Conservation (phyloP, 1,140 invertebrate genomes). For the Oscheius sp. region DNA sequence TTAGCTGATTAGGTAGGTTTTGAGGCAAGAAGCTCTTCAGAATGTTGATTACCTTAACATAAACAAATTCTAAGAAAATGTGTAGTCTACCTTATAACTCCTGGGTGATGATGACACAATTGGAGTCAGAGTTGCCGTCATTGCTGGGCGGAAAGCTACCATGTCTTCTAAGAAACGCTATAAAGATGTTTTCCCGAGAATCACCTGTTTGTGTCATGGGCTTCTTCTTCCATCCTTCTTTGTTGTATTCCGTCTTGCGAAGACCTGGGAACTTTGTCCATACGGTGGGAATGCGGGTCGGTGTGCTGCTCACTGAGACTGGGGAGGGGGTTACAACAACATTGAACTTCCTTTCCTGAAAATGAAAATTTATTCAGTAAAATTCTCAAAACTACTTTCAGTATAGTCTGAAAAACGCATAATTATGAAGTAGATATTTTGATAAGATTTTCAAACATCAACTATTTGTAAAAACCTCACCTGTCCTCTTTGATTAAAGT, state of each 20-base stretch:
- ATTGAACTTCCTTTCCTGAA: constrained; percentile 2
- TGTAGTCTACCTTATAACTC: constrained; percentile 7
- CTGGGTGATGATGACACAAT: not conserved
- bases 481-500: too few species aligned
- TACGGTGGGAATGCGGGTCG: not conserved
- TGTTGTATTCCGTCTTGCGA: constrained; percentile 24
- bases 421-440: not conserved
- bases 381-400: not conserved
- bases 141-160: not conserved
- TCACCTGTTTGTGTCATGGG: not conserved
- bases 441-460: not conserved
- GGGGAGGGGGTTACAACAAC: not conserved
- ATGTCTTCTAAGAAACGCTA: not conserved
- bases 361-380: not conserved
- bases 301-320: not conserved
- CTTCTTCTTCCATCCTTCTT: constrained; percentile 26
- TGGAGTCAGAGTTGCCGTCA: not conserved
- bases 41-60: constrained; percentile 28
- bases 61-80: not conserved
- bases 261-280: constrained; percentile 17
- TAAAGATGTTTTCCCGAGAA: not conserved
- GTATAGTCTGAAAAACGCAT: not conserved
- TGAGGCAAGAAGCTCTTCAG: constrained; percentile 25
- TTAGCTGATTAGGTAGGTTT: constrained; percentile 23
- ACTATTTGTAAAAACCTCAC: too few species aligned